phyloP scores from a whole-genome alignment of 2,797 vertebrate genomes.

The Gymnothorax javanicus region DNA sequence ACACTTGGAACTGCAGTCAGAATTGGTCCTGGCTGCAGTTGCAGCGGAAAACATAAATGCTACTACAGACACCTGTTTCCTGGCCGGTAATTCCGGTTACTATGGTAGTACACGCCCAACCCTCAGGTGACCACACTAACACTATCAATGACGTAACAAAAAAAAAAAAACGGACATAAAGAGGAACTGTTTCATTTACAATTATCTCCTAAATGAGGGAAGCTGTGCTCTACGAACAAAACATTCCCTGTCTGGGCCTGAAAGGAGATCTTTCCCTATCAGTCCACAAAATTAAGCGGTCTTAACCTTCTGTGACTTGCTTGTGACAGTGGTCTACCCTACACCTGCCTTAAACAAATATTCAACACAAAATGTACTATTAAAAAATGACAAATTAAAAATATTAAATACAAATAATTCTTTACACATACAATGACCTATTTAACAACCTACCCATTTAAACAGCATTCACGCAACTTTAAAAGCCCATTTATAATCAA shows the following conservation, averaged over 20 bases:
- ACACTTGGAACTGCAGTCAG: constrained; percentile 12
- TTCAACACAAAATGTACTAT: not conserved
- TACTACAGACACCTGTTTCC: constrained; percentile 36
- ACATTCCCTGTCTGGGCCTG: not conserved
- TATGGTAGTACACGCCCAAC: not conserved
- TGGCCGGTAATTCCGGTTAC: not conserved
- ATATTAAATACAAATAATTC: not conserved
- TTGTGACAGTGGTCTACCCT: not conserved
- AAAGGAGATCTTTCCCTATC: not conserved
- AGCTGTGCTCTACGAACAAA: not conserved
- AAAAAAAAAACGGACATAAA: not conserved
- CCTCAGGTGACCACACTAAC: not conserved
- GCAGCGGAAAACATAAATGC: not conserved
- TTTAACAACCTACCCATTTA: not conserved
- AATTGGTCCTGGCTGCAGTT: not conserved
- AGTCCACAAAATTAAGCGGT: not conserved
- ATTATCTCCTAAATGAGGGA: not conserved
- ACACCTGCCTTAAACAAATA: not conserved
- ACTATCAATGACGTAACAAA: not conserved
- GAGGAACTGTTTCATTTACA: not conserved
- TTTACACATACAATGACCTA: not conserved
- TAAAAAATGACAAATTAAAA: not conserved
- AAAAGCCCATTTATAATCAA: not conserved
- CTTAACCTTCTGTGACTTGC: not conserved
- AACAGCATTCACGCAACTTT: not conserved